Base-by-base conservation (phyloP, 1,140 invertebrate genomes). In the Anoplolepis gracilipes region DNA sequence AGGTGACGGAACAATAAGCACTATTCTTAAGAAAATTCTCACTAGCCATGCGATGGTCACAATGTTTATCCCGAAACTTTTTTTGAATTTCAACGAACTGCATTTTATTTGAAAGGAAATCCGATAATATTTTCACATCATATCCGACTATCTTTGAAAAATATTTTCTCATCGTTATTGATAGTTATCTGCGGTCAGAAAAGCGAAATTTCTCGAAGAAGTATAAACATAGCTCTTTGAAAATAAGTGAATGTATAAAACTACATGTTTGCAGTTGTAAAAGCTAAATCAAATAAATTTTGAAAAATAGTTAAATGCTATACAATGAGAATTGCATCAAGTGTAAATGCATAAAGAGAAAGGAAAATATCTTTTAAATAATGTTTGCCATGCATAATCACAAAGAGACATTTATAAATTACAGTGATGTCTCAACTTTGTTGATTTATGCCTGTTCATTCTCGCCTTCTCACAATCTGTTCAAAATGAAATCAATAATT, bases 61-160 rank as follows among this genome's bases (percentile, higher is more conserved):
- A 42, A 42, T 10, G 57, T 61, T 72, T 57, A 30, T 78, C 79
- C 70, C 57, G 55, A 59, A 62, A 79, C 39, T 39, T 69, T 39
- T 69, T 75, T 42, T 28, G 4, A 22, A 85, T 75, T 78, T 73
- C 28, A 39, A 33, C 22, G 10, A 33, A 61, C 75, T 33, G 70
- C n/a, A 59, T 33, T 61, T 73, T 70, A 30, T 87, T 85, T 79
- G 75, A 55, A 86, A 85, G 36, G 59, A 85, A 85, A 90, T 84
- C 84, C 53, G 85, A 86, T 87, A 88, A 90, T 88, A 90, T 90
- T 90, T 85, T 88, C 53, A 86, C 85, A 87, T 85, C 57, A 16
- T 36, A 3, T 84, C 62, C 4, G 3, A 16, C 36, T 72, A 53
- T 8, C 28, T 33, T 72, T 61, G 13, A 25, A 72, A 33, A 73